A percentile compares a stretch with the other conserved stretches of the same genome.
Conservation (phyloP, 23 tunicate genomes). For the Botrylloides violaceus region DNA sequence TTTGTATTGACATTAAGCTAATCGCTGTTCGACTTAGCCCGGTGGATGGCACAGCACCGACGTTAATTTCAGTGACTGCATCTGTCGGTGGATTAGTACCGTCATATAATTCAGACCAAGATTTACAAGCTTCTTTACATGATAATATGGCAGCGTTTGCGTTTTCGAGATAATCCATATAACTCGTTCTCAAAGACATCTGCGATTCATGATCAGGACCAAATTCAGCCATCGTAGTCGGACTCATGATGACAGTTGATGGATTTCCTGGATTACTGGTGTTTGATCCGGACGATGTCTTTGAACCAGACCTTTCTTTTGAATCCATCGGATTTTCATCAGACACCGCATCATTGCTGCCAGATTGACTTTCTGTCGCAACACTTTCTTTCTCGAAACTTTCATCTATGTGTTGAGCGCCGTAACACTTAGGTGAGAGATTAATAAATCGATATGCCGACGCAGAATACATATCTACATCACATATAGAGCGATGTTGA, state of each 20-base stretch:
- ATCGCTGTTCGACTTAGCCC: neutral
- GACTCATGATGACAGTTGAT: constrained; percentile 42
- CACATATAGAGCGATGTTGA: constrained; percentile 74
- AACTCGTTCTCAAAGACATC: constrained; percentile 57
- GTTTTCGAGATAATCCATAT: constrained; percentile 93
- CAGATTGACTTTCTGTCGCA: neutral
- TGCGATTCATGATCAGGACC: constrained; percentile 83
- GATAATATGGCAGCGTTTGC: constrained; percentile 48
- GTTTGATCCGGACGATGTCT: constrained; percentile 17
- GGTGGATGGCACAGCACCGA: neutral
- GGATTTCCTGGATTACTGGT: constrained; percentile 1
- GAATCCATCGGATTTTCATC: neutral
- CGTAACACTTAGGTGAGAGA: constrained; percentile 24
- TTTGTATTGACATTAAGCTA: neutral
- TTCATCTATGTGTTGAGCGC: neutral
- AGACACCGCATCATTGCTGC: neutral
- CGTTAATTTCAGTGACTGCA: constrained; percentile 4
- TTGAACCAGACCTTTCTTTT: constrained; percentile 15
- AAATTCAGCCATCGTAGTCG: constrained; percentile 84
- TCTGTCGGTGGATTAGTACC: constrained; percentile 34
- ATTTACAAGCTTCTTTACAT: constrained; percentile 63
- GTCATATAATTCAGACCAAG: constrained; percentile 73
- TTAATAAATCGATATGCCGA: constrained; percentile 82
- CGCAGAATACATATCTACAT: constrained; percentile 74
- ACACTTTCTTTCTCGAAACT: neutral